Conservation (phyloP, 2,888 invertebrate species). For the Endotricha flammealis region DNA sequence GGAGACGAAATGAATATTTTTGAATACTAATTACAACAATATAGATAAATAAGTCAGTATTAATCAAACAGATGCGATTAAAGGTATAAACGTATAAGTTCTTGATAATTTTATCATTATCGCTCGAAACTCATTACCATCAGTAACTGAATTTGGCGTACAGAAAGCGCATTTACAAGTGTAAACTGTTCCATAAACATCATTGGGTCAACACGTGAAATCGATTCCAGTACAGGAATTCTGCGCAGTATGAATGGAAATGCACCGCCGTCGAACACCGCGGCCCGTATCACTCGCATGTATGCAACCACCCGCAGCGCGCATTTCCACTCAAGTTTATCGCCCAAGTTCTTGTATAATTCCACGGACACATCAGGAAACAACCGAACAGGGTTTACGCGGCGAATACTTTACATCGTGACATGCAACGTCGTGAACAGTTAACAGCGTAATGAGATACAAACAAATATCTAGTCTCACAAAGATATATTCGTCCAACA, state of each 20-base stretch:
- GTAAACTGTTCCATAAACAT: not conserved
- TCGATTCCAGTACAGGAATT: not conserved
- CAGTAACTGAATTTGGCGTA: too few relatives aligned
- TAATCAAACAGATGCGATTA: too few relatives aligned
- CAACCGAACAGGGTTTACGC: conserved; percentile 31
- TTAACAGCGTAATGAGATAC: conserved; percentile 52
- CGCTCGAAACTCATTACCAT: too few relatives aligned
- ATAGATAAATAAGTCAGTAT: too few relatives aligned
- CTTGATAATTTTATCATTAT: too few relatives aligned
- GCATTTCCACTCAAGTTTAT: conserved; percentile 40
- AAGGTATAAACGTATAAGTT: too few relatives aligned
- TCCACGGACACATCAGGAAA: conserved; percentile 41
- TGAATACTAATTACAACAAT: too few relatives aligned
- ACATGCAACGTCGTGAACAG: conserved; percentile 44
- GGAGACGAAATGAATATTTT: too few relatives aligned
- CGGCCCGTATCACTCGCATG: conserved; percentile 2
- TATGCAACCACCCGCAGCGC: conserved; percentile 36
- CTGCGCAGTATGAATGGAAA: not conserved
- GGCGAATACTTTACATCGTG: conserved; percentile 43
- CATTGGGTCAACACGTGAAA: not conserved
- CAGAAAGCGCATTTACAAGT: not conserved
- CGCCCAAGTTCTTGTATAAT: conserved; percentile 37
- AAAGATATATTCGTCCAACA: not conserved
- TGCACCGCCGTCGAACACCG: not conserved
- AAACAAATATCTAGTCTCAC: conserved; percentile 13